Base-by-base conservation (phyloP, 2,888 invertebrate species). In the Drosophila parthenogenetica region DNA sequence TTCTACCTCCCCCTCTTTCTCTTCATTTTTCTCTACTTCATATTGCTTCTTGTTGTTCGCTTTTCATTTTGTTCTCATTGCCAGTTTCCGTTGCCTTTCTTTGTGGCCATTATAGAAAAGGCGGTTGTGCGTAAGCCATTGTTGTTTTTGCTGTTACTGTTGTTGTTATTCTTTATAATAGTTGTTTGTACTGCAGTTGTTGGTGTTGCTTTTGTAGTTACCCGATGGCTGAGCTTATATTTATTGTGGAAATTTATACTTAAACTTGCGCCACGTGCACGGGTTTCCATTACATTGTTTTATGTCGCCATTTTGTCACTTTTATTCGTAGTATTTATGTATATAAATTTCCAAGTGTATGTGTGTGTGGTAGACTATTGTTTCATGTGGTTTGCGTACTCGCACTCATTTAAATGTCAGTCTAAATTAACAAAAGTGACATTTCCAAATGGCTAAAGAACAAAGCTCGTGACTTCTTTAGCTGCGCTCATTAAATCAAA, bases 231-330 rank as follows among this genome's bases (percentile, higher is more conserved):
- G 59, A 49, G 75, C 66, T 79, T 77, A 86, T 86, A 83, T 88
- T 88, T 83, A 83, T 83, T 77, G 72, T 73, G 67, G 78, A 71
- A 77, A 86, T 83, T 83, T 88, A 86, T 88, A 69, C 69, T 72
- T 64, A 51, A 85, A 79, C 74, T 79, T 77, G 57, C 50, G 68
- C 53, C 69, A 70, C 72, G 65, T 60, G 74, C 66, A 29, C 59
- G 54, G 45, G 45, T 62, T 63, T 43, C 61, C 50, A 35, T 49
- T 67, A 53, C 59, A 65, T 64, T 79, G 64, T 62, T 74, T 61
- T 66, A 53, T 67, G 37, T 22, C 49, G 66, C 43, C 53, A 67
- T 49, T 72, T 62, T 66, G 73, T 60, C 64, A 48, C 25, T 65
- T 62, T 51, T 46, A 61, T 69, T 69, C 64, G 53, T 63, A 63